A percentile compares a stretch with the other conserved stretches of the same genome.
These are phyloP conservation scores for Ceratitis capitata DNA, from an alignment of 1,140 invertebrate genomes.

Conservation along the genomic window DNA sequence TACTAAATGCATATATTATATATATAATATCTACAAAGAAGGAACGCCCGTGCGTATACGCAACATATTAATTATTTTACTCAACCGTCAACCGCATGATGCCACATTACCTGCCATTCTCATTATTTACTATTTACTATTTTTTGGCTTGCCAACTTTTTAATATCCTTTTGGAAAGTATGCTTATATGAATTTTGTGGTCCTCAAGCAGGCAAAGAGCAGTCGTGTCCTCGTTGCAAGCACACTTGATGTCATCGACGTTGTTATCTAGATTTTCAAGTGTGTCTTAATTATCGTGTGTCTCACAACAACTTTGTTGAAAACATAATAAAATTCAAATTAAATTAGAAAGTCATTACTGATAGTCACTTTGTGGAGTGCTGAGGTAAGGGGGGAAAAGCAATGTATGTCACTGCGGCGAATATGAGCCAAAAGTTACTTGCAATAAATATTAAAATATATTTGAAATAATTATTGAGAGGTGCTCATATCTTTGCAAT, in stretches of 20 bases:
- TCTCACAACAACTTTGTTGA: neutral
- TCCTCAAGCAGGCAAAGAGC: neutral
- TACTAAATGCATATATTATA: neutral
- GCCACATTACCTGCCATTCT: neutral
- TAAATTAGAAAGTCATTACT: slow-evolving; percentile 14
- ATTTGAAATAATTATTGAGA: neutral
- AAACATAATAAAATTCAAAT: slow-evolving; percentile 14
- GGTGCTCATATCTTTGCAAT: neutral
- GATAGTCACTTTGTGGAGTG: neutral
- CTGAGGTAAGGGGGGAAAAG: too few species aligned
- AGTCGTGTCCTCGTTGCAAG: neutral
- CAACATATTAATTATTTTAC: neutral
- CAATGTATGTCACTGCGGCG: neutral
- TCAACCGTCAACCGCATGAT: neutral
- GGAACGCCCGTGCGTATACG: neutral
- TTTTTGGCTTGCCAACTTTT: neutral
- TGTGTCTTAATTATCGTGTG: slow-evolving; percentile 3
- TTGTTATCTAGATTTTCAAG: neutral
- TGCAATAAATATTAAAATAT: neutral
- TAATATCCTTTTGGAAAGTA: neutral
- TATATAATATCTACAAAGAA: neutral
- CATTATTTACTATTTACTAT: neutral
- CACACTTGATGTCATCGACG: neutral
- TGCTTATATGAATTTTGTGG: neutral
- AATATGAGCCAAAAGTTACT: neutral